Evolutionary conservation across 2,113 vertebrate genomes (phyloP).

Genomic region (Poeciliopsis prolifica): DNA sequence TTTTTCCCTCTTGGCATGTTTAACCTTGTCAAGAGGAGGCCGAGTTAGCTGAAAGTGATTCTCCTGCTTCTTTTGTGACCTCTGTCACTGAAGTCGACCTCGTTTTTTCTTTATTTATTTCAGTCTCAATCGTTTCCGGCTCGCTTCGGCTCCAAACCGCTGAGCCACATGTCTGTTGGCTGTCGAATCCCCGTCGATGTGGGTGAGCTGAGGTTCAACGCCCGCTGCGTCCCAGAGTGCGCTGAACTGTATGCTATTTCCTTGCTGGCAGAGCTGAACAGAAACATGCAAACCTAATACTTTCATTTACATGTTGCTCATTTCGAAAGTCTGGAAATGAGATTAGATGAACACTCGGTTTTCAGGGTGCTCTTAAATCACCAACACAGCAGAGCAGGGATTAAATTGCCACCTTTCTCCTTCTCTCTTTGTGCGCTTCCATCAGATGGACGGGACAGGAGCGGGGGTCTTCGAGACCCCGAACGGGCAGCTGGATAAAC

Average conservation of each 20-base stretch:
- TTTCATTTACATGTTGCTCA: constrained; percentile 34
- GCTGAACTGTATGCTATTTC: constrained; percentile 17
- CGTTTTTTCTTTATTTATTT: constrained; percentile 8
- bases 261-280: constrained; percentile 12
- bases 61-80: constrained; percentile 8
- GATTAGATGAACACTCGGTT: constrained; percentile 31
- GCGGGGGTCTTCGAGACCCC: constrained; percentile 20
- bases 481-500: constrained; percentile 60
- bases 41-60: background rate
- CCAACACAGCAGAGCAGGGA: background rate
- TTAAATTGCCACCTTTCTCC: constrained; percentile 22
- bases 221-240: constrained; percentile 18
- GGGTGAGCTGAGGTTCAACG: constrained; percentile 35
- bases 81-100: background rate
- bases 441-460: constrained; percentile 52
- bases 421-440: background rate
- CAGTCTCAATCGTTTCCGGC: constrained; percentile 29
- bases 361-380: constrained; percentile 21
- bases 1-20: background rate
- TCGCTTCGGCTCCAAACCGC: constrained; percentile 31
- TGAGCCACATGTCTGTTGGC: constrained; percentile 43
- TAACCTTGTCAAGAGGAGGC: constrained; percentile 30
- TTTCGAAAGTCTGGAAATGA: constrained; percentile 48
- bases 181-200: constrained; percentile 37
- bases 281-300: constrained; percentile 26